These are phyloP conservation scores for Noturus placidus DNA, from an alignment of 2,113 vertebrate species.

Conservation along the genomic window DNA sequence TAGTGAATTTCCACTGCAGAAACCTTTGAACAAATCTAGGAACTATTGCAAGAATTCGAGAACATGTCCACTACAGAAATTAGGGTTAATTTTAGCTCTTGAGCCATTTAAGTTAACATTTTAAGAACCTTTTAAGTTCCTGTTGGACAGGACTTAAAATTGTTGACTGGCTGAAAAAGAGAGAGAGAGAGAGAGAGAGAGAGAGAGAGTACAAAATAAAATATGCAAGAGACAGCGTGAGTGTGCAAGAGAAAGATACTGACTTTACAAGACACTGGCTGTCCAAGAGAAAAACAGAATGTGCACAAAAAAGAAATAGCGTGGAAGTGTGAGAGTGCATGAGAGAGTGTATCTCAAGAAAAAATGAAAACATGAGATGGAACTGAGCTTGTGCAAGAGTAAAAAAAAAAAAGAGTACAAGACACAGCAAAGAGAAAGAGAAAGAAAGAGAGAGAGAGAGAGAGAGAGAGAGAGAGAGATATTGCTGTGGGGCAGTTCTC, in stretches of 20 bases:
- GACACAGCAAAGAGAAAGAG: not conserved
- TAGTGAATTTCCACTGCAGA: not conserved
- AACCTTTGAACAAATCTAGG: not conserved
- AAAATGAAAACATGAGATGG: not conserved
- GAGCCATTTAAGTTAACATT: too few relatives aligned
- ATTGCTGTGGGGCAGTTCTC: slow-evolving; percentile 19
- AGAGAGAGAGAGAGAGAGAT: not conserved
- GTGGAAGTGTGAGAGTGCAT: not conserved
- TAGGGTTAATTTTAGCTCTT: not conserved
- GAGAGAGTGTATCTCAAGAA: not conserved
- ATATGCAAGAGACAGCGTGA: not conserved
- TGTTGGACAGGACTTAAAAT: too few relatives aligned
- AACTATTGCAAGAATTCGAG: not conserved
- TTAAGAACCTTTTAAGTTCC: not conserved
- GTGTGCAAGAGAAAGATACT: not conserved
- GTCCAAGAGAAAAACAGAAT: not conserved
- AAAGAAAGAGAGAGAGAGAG: slow-evolving; percentile 13
- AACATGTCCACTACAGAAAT: not conserved
- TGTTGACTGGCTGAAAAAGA: not conserved
- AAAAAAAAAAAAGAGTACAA: not conserved
- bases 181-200: not conserved
- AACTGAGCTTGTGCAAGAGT: not conserved
- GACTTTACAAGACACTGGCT: not conserved
- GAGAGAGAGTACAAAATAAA: not conserved
- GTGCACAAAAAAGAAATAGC: not conserved